Conservation (phyloP, 2,797 vertebrate species). For the Clarias platycephalus region DNA sequence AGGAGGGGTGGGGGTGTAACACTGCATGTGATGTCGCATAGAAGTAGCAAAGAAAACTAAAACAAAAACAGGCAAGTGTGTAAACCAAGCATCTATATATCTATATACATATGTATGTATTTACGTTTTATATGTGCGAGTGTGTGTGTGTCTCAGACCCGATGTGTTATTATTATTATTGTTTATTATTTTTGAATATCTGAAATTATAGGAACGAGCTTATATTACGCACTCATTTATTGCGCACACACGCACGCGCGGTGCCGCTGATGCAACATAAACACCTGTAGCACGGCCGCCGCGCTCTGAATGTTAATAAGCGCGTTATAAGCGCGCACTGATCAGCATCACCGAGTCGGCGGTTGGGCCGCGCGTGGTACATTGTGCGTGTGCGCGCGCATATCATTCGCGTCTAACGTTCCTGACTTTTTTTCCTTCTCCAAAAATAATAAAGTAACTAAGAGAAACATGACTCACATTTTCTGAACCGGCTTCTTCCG, state of each 20-base stretch:
- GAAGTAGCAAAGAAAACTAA: neutral
- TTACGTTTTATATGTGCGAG: too few species aligned
- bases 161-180: neutral
- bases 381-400: neutral
- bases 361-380: neutral
- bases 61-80: neutral
- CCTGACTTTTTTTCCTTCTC: neutral
- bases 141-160: neutral
- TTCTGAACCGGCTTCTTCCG: conserved; percentile 82
- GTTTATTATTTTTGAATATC: neutral
- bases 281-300: neutral
- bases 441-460: neutral
- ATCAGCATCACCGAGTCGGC: neutral
- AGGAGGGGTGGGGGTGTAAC: neutral
- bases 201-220: neutral
- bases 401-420: too few species aligned
- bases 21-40: neutral
- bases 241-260: neutral
- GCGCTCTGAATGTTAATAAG: neutral
- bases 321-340: neutral
- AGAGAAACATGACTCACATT: conserved; percentile 68
- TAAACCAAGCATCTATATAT: too few species aligned
- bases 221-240: neutral
- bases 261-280: conserved; percentile 1
- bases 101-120: too few species aligned